Percentiles rank a stretch among this genome's conserved stretches.
These are phyloP conservation scores for Sylvia borin DNA, from an alignment of 2,797 vertebrate genomes.

Conservation along the genomic window DNA sequence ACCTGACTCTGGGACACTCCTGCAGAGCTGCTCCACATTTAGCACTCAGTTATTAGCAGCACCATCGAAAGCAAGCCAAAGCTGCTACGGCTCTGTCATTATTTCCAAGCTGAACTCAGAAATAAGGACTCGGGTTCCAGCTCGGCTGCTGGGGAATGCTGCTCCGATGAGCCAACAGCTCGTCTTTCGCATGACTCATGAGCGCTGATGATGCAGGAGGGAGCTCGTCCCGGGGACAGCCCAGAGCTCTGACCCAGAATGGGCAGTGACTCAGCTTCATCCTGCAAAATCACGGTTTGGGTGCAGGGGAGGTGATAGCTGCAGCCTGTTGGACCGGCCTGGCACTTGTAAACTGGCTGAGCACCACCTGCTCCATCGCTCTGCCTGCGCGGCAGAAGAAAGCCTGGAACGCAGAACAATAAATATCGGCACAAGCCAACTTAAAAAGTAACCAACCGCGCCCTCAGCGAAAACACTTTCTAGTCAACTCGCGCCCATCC, in stretches of 20 bases:
- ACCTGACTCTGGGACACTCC: conserved; percentile 13
- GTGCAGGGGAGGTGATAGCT: not conserved
- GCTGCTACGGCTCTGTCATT: conserved; percentile 10
- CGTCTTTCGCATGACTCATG: not conserved
- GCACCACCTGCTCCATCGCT: not conserved
- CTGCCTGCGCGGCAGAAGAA: not conserved
- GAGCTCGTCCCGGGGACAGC: not conserved
- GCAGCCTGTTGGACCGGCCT: not conserved
- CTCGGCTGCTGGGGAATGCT: conserved; percentile 27
- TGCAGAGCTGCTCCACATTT: conserved; percentile 47
- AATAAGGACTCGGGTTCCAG: conserved; percentile 1
- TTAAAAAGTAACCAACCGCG: not conserved
- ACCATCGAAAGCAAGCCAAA: conserved; percentile 26
- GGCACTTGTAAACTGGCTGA: not conserved
- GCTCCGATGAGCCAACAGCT: not conserved
- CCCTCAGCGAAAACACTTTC: not conserved
- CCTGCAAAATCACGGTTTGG: not conserved
- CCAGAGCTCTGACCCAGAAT: not conserved
- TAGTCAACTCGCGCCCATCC: not conserved
- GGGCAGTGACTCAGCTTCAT: conserved; percentile 43
- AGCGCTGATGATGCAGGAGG: not conserved
- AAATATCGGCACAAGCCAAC: not conserved
- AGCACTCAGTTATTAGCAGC: conserved; percentile 41
- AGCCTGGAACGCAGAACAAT: not conserved
- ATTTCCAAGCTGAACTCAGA: conserved; percentile 54